phyloP scores from a whole-genome alignment of 1,140 invertebrate species.

The Cydia splendana region DNA sequence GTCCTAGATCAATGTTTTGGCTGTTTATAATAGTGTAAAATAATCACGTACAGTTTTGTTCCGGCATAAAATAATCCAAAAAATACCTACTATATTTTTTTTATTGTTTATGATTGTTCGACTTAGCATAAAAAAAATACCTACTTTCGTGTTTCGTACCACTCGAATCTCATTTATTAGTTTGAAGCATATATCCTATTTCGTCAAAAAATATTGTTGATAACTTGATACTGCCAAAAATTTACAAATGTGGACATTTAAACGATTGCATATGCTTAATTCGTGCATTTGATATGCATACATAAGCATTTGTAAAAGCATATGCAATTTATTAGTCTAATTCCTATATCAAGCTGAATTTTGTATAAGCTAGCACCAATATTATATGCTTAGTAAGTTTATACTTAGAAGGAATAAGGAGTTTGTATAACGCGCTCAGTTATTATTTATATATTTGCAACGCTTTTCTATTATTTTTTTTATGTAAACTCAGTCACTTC shows the following conservation, averaged over 20 bases:
- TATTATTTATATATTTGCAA: background rate
- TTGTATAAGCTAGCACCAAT: slow-evolving; percentile 20
- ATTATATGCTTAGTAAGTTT: slow-evolving; percentile 25
- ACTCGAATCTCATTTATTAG: slow-evolving; percentile 6
- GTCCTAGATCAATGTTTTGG: too few relatives aligned
- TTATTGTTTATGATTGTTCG: too few relatives aligned
- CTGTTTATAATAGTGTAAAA: too few relatives aligned
- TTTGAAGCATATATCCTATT: background rate
- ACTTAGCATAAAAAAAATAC: too few relatives aligned
- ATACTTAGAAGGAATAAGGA: slow-evolving; percentile 27
- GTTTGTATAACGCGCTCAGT: background rate
- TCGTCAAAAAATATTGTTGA: background rate
- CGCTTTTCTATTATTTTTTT: background rate
- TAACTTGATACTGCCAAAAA: slow-evolving; percentile 13
- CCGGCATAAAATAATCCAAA: too few relatives aligned
- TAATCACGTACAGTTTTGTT: too few relatives aligned
- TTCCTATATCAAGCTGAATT: slow-evolving; percentile 18
- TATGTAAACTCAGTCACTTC: background rate
- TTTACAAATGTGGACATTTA: slow-evolving; percentile 22
- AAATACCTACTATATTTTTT: too few relatives aligned
- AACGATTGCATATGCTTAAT: slow-evolving; percentile 12
- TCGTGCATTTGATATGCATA: background rate
- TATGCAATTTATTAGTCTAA: slow-evolving; percentile 24
- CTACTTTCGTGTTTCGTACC: background rate
- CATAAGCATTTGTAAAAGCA: slow-evolving; percentile 15